phyloP scores from a whole-genome alignment of 2,797 vertebrate genomes.

The Pipistrellus kuhlii region DNA sequence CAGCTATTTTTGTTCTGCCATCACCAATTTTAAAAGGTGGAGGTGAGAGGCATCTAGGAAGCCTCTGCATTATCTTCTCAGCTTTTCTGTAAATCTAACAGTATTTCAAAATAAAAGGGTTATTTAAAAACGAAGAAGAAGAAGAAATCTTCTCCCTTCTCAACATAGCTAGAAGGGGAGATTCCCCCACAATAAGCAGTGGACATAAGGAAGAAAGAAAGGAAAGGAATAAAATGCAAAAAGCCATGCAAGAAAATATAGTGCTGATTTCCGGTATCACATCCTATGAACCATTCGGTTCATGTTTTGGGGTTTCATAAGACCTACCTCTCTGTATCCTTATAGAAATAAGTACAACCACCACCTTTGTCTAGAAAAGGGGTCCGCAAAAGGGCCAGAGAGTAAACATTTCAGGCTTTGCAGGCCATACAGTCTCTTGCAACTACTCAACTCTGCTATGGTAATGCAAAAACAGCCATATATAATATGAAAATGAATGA shows the following conservation, averaged over 20 bases:
- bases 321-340: background rate
- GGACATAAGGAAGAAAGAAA: background rate
- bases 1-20: background rate
- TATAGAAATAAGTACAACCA: background rate
- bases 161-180: background rate
- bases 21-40: background rate
- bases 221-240: background rate
- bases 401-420: background rate
- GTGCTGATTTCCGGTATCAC: background rate
- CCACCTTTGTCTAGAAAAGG: background rate
- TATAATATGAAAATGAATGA: background rate
- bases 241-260: background rate
- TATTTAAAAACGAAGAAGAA: background rate
- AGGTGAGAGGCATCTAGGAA: background rate
- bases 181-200: background rate
- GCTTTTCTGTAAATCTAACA: background rate
- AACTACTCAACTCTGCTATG: background rate
- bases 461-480: background rate
- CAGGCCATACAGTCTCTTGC: background rate
- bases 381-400: background rate
- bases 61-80: too few species aligned
- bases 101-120: background rate
- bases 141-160: background rate
- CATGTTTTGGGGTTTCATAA: background rate
- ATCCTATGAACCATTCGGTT: background rate